Evolutionary conservation across 2,888 invertebrate species (phyloP), one percentile per base, ranked within the genome.

Genomic region (Meiosimyza platycephala): DNA sequence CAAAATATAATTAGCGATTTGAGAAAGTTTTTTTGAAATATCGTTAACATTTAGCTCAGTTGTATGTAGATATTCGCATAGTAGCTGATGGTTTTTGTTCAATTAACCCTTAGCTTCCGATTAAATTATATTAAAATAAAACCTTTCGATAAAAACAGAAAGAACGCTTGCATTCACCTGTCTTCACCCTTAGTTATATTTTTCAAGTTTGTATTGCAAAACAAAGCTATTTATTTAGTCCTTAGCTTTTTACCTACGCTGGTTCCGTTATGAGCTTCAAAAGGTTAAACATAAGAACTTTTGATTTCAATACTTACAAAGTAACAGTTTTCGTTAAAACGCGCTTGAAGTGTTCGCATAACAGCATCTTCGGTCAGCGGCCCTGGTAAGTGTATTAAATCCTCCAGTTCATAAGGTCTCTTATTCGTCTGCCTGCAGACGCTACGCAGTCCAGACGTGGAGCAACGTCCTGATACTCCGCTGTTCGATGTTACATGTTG

Each of bases 351-450:
- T 82, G 96, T 95, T 85, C 95, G 93, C 88, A 97, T 93, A 65
- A 97, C 94, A 73, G 96, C 96, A 87, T 97, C 96, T 88, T 98
- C 97, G 51, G 96, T 97, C 81, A 97, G 91, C 69, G 97, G 97
- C 51, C 96, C 96, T 63, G 94, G 92, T 82, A 97, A 89, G 89
- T 97, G 96, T 85, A 97, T 97, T 81, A 97, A 91, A 89, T 97
- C 97, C 83, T 95, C 94, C 85, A 95, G 91, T 87, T 94, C 86
- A 72, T 80, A 79, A 40, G 83, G 81, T 62, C 81, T 79, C 59
- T 84, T 85, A 54, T 75, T 74, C 16, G n/a, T 76, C 51, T 40
- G 52, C 40, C 52, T 33, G 51, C 52, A 48, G 28, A 54, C 70
- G 22, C 52, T 71, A 71, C 52, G 15, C 76, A 68, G 18, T 9